Evolutionary conservation across 64 coral and sea anemone species (phyloP), one percentile per base, ranked within the genome.

Genomic region (Cladopsammia gracilis): DNA sequence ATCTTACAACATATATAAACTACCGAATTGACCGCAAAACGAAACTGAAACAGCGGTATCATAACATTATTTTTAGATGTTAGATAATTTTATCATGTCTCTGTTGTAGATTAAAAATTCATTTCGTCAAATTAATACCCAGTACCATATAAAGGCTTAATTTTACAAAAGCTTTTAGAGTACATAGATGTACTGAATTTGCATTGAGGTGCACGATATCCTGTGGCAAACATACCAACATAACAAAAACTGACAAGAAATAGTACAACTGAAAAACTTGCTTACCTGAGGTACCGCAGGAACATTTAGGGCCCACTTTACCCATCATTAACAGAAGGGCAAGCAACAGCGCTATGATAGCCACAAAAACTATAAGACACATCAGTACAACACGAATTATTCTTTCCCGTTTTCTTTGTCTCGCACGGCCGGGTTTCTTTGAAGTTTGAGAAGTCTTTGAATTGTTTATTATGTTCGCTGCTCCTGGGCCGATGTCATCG

Each of bases 361-460:
- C 71, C 22, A 93, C 71, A 48, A 76, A 43, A 25, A 93, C 11
- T 20, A 93, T 86, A 14, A 93, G 73, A 86, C 67, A 93, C 52
- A 93, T 67, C 62, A 84, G 48, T 19, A 67, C 19, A 48, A 49
- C 4, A 13, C 45, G 60, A 25, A 84, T 50, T 20, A 50, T 62
- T 24, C 62, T 45, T n/a, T 50, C 60, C 13, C 20, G 22, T 24
- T 59, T n/a, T 68, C 34, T 64, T 13, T 10, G 25, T 11, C 42
- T 83, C 19, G 12, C 34, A 10, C 61, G 60, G 25, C 25, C 11
- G 16, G 11, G 77, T 48, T 64, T 65, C 8, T 68, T 48, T 13
- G 62, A 68, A 67, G 60, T 66, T 84, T 67, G 80, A 15, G 61
- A 62, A 60, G n/a, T 64, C 24, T 15, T 24, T 19, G 62, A 49